phyloP scores from a whole-genome alignment of 2,888 invertebrate genomes.

The Coleophora flavipennella region DNA sequence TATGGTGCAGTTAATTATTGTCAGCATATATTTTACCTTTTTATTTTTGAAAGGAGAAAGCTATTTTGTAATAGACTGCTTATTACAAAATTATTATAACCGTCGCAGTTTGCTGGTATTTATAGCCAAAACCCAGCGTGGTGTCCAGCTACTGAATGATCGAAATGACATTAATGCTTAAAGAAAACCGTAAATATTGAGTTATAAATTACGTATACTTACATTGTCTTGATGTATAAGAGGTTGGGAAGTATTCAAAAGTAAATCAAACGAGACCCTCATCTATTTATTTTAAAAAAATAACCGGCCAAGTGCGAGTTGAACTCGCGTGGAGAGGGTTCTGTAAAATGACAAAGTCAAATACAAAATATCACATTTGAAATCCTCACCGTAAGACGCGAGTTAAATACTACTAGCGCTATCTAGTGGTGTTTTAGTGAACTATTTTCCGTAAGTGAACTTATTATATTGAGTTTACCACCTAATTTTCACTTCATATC shows the following conservation, averaged over 20 bases:
- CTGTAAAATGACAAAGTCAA: too few species aligned
- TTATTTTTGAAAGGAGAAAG: conserved; percentile 23
- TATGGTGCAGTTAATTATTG: conserved; percentile 13
- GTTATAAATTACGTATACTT: conserved; percentile 4
- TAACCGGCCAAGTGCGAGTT: too few species aligned
- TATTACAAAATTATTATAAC: conserved; percentile 26
- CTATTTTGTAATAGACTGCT: conserved; percentile 18
- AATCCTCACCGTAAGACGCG: too few species aligned
- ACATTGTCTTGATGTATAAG: conserved; percentile 5
- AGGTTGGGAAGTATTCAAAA: conserved; percentile 6
- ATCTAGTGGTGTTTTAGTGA: too few species aligned
- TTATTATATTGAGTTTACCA: too few species aligned
- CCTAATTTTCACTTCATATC: too few species aligned
- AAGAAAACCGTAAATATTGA: conserved; percentile 16
- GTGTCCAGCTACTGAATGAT: conserved; percentile 35
- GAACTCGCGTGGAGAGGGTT: too few species aligned
- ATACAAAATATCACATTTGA: too few species aligned
- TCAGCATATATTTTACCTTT: conserved; percentile 23
- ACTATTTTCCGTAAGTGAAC: too few species aligned
- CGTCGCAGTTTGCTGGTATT: conserved; percentile 23
- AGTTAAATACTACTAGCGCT: too few species aligned
- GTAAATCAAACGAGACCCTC: conserved; percentile 5
- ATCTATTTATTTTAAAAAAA: background rate
- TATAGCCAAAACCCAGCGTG: conserved; percentile 26
- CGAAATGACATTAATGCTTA: conserved; percentile 22